phyloP scores from a whole-genome alignment of 2,797 vertebrate genomes.

The Falco cherrug region DNA sequence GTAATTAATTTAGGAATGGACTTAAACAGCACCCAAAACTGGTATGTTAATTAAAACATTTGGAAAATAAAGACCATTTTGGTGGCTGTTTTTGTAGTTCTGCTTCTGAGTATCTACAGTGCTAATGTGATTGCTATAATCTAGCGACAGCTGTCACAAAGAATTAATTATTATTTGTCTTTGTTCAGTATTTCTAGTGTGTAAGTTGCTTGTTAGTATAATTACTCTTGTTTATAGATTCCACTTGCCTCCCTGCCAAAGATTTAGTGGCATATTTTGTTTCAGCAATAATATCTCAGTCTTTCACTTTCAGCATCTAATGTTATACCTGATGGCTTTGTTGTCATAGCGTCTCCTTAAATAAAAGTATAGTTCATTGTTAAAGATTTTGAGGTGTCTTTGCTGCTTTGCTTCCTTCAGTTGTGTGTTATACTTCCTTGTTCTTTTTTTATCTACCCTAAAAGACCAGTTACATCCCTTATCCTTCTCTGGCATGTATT shows the following conservation, averaged over 20 bases:
- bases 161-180: constrained; percentile 54
- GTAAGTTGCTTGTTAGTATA: constrained; percentile 26
- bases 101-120: background rate
- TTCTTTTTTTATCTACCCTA: constrained; percentile 49
- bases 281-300: background rate
- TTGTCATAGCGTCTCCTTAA: background rate
- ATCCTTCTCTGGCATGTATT: constrained; percentile 21
- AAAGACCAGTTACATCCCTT: constrained; percentile 28
- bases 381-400: background rate
- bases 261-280: constrained; percentile 2
- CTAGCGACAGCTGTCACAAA: constrained; percentile 27
- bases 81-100: background rate
- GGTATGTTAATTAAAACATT: constrained; percentile 19
- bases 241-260: constrained; percentile 10
- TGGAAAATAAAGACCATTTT: constrained; percentile 21
- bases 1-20: constrained; percentile 6
- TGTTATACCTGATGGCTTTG: background rate
- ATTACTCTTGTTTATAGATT: constrained; percentile 28
- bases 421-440: constrained; percentile 41
- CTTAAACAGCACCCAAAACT: background rate
- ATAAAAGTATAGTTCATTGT: background rate
- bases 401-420: constrained; percentile 55
- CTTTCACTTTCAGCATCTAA: background rate
- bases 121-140: constrained; percentile 44
- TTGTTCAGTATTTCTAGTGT: constrained; percentile 13